These are phyloP conservation scores for Puntigrus tetrazona DNA, from an alignment of 2,113 vertebrate genomes.

Conservation along the genomic window DNA sequence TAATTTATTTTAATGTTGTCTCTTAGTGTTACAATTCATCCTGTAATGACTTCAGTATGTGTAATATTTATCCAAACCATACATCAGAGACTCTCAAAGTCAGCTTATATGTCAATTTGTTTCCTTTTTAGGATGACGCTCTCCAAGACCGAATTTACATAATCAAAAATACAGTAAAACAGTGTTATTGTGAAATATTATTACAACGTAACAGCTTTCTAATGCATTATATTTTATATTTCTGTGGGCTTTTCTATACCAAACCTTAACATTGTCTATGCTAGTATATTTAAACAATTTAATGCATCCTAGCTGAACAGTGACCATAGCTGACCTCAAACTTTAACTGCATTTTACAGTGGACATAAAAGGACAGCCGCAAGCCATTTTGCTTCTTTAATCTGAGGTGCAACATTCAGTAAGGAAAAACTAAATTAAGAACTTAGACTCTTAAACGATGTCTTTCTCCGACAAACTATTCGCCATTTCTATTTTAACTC, in stretches of 20 bases:
- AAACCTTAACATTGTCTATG: neutral
- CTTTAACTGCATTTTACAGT: neutral
- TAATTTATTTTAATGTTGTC: neutral
- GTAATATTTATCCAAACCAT: neutral
- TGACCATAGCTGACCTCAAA: neutral
- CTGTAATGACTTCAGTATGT: neutral
- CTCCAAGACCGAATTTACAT: neutral
- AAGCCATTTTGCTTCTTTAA: neutral
- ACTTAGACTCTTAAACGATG: neutral
- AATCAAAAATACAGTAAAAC: too few species aligned
- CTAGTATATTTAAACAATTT: neutral
- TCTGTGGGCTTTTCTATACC: too few species aligned
- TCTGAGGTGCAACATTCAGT: neutral
- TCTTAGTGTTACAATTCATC: neutral
- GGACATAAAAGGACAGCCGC: neutral
- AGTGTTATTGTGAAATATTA: too few species aligned
- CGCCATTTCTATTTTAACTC: neutral
- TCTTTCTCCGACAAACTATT: neutral
- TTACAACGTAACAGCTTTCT: too few species aligned
- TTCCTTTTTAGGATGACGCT: too few species aligned
- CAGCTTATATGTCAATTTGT: neutral
- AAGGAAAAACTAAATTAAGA: neutral
- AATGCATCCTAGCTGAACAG: neutral
- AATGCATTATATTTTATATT: too few species aligned
- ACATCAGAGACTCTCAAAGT: neutral